Evolutionary conservation across 2,113 vertebrate genomes (phyloP), one percentile per base, ranked within the genome.

Genomic region (Aramus guarauna): DNA sequence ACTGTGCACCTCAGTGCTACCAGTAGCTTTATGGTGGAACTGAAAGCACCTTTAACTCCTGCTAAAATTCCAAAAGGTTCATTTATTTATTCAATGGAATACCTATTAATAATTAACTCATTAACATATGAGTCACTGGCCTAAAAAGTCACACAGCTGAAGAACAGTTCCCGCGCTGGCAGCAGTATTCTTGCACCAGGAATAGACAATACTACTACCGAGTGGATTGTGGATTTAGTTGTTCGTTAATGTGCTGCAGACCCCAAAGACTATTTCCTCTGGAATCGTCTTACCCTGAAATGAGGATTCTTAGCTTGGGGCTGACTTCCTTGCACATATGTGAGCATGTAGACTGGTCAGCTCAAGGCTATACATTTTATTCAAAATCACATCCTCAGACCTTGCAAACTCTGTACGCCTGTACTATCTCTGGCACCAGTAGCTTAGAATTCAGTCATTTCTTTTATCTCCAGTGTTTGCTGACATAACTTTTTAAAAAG

Each of bases 401-500:
- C 30, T 73, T 92, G 43, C 47, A 77, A 93, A 81, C 26, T 73
- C 80, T 24, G 5, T 69, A 45, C 0, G 24, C 45, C 85, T 50
- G 50, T 43, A 56, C 59, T 85, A 32, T 43, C 56, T 86, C 53
- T 85, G 53, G 23, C 36, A 45, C 37, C 24, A 76, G 73, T 94
- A 71, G 37, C 81, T 95, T 92, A 93, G 77, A 78, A 87, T 84
- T 87, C 73, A 94, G 72, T 68, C 4, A 83, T 85, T 94, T 90
- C 67, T 85, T 88, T 83, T 76, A 73, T 72, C 36, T 47, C 5
- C 39, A 34, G 26, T 86, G 64, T 92, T 90, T 94, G 85, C 78
- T 92, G 80, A 80, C 62, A 95, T 78, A 93, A 88, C 91, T 93
- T 86, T 96, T 93, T 94, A 7, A 78, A 95, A 68, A 77, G n/a